Evolutionary conservation across 2,113 vertebrate genomes (phyloP).

Genomic region (Oceanites oceanicus): DNA sequence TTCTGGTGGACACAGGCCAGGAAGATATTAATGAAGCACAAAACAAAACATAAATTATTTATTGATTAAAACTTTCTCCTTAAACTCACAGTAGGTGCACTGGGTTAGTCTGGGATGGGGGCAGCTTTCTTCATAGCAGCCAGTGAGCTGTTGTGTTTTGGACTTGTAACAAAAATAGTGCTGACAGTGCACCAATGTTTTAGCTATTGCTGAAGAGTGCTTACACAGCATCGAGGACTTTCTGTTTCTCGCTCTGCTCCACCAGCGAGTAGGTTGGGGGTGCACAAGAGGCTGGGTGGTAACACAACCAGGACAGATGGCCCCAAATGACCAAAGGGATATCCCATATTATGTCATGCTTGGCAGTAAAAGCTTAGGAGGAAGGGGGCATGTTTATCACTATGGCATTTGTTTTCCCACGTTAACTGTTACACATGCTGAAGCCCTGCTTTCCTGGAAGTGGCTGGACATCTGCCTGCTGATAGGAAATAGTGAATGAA

Average conservation of each 20-base stretch:
- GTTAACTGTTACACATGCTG: accelerated
- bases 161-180: not conserved
- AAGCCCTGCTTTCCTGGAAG: not conserved
- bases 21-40: not conserved
- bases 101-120: not conserved
- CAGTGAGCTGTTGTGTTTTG: not conserved
- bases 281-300: not conserved
- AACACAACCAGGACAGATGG: not conserved
- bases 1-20: too few species aligned
- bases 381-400: accelerated
- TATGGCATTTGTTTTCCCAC: not conserved
- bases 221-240: not conserved
- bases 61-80: not conserved
- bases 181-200: not conserved
- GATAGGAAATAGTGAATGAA: not conserved
- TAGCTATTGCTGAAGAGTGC: not conserved
- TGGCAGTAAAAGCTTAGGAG: not conserved
- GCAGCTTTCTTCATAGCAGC: not conserved
- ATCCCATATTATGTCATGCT: not conserved
- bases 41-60: not conserved
- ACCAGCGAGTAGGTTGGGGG: not conserved
- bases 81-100: not conserved
- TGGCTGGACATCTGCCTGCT: not conserved
- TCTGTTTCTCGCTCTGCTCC: not conserved
- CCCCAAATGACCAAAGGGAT: not conserved